Percentiles rank a stretch among this genome's conserved stretches.
Conservation (phyloP, 2,888 invertebrate genomes). For the Leptura quadrifasciata region DNA sequence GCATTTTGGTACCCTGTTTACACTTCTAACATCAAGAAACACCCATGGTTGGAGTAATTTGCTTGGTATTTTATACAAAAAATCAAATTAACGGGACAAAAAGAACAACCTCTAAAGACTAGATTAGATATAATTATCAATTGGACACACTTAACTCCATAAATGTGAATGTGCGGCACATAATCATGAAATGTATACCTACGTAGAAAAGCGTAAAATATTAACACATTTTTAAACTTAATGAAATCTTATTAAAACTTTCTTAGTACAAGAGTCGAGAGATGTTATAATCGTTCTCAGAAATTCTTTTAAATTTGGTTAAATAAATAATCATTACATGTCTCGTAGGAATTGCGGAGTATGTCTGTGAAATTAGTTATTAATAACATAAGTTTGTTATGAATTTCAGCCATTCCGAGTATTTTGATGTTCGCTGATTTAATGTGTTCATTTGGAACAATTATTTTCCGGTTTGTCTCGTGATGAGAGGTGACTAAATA, state of each 20-base stretch:
- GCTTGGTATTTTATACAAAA: slow-evolving; percentile 31
- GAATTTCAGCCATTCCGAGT: neutral
- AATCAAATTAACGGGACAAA: slow-evolving; percentile 41
- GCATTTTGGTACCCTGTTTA: neutral
- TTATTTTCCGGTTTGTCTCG: neutral
- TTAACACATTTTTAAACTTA: slow-evolving; percentile 3
- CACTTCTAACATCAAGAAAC: neutral
- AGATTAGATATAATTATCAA: slow-evolving; percentile 41
- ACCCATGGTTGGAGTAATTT: slow-evolving; percentile 24
- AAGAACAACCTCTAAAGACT: slow-evolving; percentile 22
- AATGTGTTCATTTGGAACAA: neutral
- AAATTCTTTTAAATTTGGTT: neutral
- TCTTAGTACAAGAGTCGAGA: neutral
- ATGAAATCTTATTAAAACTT: slow-evolving; percentile 15
- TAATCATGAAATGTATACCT: slow-evolving; percentile 11
- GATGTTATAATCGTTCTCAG: neutral
- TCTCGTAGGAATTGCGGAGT: neutral
- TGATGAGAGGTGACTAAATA: neutral
- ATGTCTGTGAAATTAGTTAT: neutral
- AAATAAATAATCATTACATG: neutral
- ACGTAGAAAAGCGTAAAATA: slow-evolving; percentile 1
- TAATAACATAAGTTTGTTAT: neutral
- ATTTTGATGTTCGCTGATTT: neutral
- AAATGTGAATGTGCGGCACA: slow-evolving; percentile 18
- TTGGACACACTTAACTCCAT: slow-evolving; percentile 34